Percentiles rank a stretch among this genome's conserved stretches.
Conservation (phyloP, 2,888 invertebrate genomes). For the Eulithis testata region DNA sequence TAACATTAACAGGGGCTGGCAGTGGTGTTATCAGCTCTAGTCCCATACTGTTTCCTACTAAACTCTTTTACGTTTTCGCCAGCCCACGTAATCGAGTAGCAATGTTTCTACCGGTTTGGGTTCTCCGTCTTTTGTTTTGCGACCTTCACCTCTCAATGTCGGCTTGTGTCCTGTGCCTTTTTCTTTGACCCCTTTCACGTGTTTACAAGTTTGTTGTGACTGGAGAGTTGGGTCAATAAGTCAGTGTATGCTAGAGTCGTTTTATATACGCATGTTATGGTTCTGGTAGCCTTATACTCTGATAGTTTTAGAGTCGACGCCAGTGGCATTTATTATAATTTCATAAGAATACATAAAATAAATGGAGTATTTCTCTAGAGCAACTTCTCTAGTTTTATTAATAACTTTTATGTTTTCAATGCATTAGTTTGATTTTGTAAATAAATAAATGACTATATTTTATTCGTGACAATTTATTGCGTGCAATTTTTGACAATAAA, state of each 20-base stretch:
- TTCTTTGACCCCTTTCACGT: slow-evolving; percentile 46
- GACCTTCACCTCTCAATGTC: slow-evolving; percentile 69
- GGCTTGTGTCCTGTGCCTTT: slow-evolving; percentile 49
- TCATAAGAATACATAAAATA: too few relatives aligned
- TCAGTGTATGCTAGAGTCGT: background rate
- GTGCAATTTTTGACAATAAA: too few relatives aligned
- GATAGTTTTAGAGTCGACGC: too few relatives aligned
- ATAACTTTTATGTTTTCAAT: too few relatives aligned
- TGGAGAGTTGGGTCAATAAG: slow-evolving; percentile 24
- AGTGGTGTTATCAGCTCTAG: slow-evolving; percentile 54
- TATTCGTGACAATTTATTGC: too few relatives aligned
- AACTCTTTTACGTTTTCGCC: slow-evolving; percentile 62
- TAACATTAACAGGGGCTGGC: background rate
- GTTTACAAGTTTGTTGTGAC: slow-evolving; percentile 45
- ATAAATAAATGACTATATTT: too few relatives aligned
- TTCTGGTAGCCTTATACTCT: too few relatives aligned
- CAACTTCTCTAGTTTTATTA: too few relatives aligned
- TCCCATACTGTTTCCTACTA: slow-evolving; percentile 51
- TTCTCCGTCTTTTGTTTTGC: slow-evolving; percentile 54
- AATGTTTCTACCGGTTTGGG: slow-evolving; percentile 50
- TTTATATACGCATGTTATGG: background rate
- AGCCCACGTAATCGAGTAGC: slow-evolving; percentile 72
- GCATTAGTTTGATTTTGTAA: too few relatives aligned
- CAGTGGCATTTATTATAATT: too few relatives aligned
- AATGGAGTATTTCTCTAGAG: too few relatives aligned